Percentiles rank a stretch among this genome's conserved stretches.
These are phyloP conservation scores for Pteruthius melanotis DNA, from an alignment of 2,113 vertebrate species.

Conservation along the genomic window DNA sequence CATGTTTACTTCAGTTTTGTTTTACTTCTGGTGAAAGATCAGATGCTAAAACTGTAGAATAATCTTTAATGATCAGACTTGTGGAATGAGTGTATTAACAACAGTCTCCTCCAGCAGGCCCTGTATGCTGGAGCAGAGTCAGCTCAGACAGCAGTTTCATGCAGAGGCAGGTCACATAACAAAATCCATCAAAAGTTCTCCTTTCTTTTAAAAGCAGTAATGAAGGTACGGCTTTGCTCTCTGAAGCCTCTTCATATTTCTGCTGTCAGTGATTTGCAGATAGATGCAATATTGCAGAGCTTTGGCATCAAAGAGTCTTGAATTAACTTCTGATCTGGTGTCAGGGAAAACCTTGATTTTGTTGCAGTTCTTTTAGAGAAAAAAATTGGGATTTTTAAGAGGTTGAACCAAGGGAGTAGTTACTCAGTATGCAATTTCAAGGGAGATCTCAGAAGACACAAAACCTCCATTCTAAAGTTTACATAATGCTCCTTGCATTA, in stretches of 20 bases:
- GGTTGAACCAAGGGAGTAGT: not conserved
- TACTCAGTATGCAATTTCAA: not conserved
- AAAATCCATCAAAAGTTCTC: not conserved
- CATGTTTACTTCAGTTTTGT: not conserved
- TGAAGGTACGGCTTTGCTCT: not conserved
- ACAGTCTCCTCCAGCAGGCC: not conserved
- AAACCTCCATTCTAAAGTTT: not conserved
- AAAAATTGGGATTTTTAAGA: not conserved
- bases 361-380: not conserved
- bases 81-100: not conserved
- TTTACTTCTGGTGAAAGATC: not conserved
- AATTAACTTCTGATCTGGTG: not conserved
- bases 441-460: not conserved
- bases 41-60: not conserved
- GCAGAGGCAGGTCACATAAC: not conserved
- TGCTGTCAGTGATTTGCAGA: not conserved
- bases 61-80: not conserved
- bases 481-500: not conserved
- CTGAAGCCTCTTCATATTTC: not conserved
- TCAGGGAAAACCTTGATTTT: not conserved
- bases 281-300: not conserved
- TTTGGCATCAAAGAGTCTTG: not conserved
- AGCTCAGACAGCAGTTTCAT: not conserved
- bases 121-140: not conserved
- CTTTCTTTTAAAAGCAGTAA: not conserved